Evolutionary conservation across 2,888 invertebrate genomes (phyloP).

Genomic region (Torymus tubicola): DNA sequence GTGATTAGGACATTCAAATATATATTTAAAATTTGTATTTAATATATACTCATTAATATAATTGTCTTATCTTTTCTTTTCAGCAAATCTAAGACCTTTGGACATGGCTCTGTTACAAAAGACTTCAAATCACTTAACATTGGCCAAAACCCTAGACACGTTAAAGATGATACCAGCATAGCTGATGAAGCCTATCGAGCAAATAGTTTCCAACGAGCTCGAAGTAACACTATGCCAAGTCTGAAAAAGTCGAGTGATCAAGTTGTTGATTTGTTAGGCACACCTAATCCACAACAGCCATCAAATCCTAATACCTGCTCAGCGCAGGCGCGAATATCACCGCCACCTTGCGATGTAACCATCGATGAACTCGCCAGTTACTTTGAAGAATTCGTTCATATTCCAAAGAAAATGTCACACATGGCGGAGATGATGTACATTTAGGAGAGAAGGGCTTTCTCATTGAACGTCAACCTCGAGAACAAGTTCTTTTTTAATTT

Average conservation of each 20-base stretch:
- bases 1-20: neutral
- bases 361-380: slow-evolving; percentile 97
- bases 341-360: slow-evolving; percentile 89
- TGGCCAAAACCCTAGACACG: slow-evolving; percentile 63
- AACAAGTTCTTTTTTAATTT: slow-evolving; percentile 55
- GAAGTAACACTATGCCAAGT: slow-evolving; percentile 75
- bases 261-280: slow-evolving; percentile 8
- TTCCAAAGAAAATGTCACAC: slow-evolving; percentile 97
- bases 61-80: neutral
- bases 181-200: slow-evolving; percentile 65
- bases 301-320: slow-evolving; percentile 81
- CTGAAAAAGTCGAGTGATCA: slow-evolving; percentile 63
- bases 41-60: neutral
- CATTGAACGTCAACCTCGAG: slow-evolving; percentile 4
- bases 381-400: slow-evolving; percentile 96
- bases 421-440: slow-evolving; percentile 99
- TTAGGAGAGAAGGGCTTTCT: slow-evolving; percentile 75
- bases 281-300: slow-evolving; percentile 63
- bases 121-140: slow-evolving; percentile 72
- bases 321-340: slow-evolving; percentile 85
- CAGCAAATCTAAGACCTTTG: slow-evolving; percentile 66
- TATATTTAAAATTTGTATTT: neutral
- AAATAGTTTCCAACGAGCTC: slow-evolving; percentile 71
- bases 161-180: slow-evolving; percentile 72
- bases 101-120: slow-evolving; percentile 70